Conservation (phyloP, 2,888 invertebrate species). For the Acanthosepion pharaonis region DNA sequence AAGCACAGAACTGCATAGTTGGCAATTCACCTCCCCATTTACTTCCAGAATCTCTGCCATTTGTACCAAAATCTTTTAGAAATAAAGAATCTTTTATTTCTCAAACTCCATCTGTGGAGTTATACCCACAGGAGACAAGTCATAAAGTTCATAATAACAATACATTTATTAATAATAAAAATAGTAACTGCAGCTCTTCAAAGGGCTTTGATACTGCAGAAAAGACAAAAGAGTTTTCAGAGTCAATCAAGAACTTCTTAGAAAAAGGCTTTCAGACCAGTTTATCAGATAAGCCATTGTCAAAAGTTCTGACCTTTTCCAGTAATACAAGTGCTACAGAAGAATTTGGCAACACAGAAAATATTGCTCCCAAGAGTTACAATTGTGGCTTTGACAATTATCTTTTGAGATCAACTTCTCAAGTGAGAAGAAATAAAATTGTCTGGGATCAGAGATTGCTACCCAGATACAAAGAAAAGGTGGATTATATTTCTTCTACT, state of each 20-base stretch:
- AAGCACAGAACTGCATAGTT: constrained; percentile 80
- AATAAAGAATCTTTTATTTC: neutral
- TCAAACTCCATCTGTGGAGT: neutral
- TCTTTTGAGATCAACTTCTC: neutral
- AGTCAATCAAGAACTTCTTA: neutral
- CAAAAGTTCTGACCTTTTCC: neutral
- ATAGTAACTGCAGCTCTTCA: neutral
- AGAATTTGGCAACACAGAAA: neutral
- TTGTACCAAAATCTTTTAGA: constrained; percentile 49
- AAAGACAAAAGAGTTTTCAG: neutral
- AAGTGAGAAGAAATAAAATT: neutral
- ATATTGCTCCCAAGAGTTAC: neutral
- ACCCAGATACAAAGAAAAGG: neutral
- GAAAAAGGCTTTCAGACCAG: neutral
- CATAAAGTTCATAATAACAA: neutral
- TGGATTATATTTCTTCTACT: neutral
- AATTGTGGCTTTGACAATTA: neutral
- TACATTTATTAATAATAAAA: neutral
- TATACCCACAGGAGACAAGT: neutral
- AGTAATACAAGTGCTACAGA: neutral
- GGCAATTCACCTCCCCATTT: constrained; percentile 48
- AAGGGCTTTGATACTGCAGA: constrained; percentile 44
- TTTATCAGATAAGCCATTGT: neutral
- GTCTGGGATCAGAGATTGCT: neutral
- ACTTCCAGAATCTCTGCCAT: constrained; percentile 56